Evolutionary conservation across 2,797 vertebrate species (phyloP).

Genomic region (Monodelphis domestica): DNA sequence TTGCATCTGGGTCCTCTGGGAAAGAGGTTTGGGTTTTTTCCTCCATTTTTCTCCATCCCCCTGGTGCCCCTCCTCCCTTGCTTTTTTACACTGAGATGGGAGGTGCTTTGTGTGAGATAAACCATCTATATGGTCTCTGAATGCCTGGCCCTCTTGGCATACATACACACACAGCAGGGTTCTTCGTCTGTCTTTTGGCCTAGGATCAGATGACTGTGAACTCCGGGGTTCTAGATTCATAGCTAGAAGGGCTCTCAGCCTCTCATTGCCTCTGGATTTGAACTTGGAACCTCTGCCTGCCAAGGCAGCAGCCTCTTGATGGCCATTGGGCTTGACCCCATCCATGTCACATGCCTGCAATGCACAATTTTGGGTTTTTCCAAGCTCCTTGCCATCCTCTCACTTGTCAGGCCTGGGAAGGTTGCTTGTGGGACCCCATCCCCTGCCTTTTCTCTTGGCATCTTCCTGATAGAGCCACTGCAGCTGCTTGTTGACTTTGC

Average conservation of each 20-base stretch:
- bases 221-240: not conserved
- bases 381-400: no score
- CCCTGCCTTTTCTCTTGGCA: not conserved
- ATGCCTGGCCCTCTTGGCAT: not conserved
- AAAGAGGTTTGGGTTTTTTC: conserved; percentile 18
- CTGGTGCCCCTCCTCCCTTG: not conserved
- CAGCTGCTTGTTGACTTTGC: conserved; percentile 17
- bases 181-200: not conserved
- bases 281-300: no score
- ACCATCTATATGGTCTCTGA: no score
- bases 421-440: not conserved
- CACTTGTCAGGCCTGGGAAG: not conserved
- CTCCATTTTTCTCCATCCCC: not conserved
- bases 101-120: no score
- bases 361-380: no score
- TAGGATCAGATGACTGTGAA: not conserved
- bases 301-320: no score
- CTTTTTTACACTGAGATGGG: not conserved
- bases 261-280: no score
- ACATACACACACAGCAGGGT: no score
- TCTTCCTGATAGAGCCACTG: not conserved
- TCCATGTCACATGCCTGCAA: no score
- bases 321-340: no score
- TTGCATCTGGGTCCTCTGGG: conserved; percentile 59
- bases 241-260: not conserved